These are phyloP conservation scores for Lissocephala sabroskyi DNA, from an alignment of 2,888 invertebrate species.

Conservation along the genomic window DNA sequence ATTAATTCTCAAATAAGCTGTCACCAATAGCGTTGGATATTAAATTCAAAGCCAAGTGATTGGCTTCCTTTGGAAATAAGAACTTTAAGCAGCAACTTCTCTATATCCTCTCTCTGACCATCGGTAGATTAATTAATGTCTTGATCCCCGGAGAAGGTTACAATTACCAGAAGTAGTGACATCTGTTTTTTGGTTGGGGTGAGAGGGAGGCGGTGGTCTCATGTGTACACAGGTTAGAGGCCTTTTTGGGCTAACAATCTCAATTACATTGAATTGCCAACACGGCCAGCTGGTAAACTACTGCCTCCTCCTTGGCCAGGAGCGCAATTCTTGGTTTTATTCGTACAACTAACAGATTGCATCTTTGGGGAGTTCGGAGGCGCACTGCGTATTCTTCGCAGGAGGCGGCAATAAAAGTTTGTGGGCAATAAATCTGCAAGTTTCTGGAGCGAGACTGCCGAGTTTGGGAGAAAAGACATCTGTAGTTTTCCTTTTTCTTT, in stretches of 20 bases:
- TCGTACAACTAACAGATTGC: conserved; percentile 56
- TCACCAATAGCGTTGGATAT: no score
- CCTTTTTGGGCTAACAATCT: conserved; percentile 10
- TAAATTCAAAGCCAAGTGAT: no score
- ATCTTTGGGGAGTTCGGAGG: conserved; percentile 29
- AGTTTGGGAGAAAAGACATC: conserved; percentile 39
- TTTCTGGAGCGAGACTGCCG: conserved; percentile 53
- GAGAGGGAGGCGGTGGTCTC: neutral
- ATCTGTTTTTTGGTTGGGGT: no score
- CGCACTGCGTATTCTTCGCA: conserved; percentile 51
- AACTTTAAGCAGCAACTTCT: no score
- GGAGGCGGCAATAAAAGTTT: conserved; percentile 63
- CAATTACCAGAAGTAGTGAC: no score
- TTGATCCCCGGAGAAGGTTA: no score
- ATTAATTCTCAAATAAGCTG: no score
- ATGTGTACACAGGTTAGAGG: neutral
- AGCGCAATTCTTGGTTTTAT: neutral
- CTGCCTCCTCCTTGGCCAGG: no score
- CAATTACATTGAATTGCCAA: conserved; percentile 23
- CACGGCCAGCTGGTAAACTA: no score
- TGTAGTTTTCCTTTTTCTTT: conserved; percentile 40
- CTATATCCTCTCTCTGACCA: no score
- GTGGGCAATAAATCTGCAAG: conserved; percentile 62
- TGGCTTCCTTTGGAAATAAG: no score
- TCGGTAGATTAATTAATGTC: no score